These are phyloP conservation scores for Limnodromus scolopaceus DNA, from an alignment of 2,797 vertebrate genomes.

Conservation along the genomic window DNA sequence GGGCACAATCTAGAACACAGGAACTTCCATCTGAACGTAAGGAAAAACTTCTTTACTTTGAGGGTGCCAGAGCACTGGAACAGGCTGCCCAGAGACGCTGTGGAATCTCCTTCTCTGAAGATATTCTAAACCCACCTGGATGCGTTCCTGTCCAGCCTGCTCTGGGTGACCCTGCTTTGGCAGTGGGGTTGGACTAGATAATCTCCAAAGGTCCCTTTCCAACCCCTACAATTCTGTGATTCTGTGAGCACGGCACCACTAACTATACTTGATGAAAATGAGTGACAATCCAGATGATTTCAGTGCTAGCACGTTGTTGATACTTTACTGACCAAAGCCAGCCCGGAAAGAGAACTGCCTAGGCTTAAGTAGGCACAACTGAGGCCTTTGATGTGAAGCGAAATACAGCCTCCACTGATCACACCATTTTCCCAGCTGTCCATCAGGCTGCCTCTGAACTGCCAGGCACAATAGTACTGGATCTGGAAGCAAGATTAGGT, in stretches of 20 bases:
- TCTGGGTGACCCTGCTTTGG: not conserved
- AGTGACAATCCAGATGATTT: not conserved
- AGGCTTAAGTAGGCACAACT: not conserved
- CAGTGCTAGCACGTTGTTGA: not conserved
- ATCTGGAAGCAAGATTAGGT: not conserved
- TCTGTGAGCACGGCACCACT: not conserved
- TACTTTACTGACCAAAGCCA: not conserved
- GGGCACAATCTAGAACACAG: not conserved
- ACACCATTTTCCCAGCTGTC: not conserved
- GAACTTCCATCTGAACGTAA: not conserved
- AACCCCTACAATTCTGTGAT: not conserved
- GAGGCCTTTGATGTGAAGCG: not conserved
- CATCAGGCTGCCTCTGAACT: not conserved
- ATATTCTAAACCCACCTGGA: not conserved
- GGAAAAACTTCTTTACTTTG: not conserved
- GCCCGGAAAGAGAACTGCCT: not conserved
- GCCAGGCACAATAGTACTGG: accelerated
- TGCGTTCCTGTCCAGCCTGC: not conserved
- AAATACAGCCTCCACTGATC: not conserved
- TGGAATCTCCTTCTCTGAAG: not conserved
- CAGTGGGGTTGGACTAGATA: not conserved
- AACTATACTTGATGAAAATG: not conserved
- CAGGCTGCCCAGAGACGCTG: not conserved
- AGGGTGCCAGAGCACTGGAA: not conserved
- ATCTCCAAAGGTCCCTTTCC: not conserved